Base-by-base conservation (phyloP, 1,140 invertebrate genomes). In the Polypedilum vanderplanki region DNA sequence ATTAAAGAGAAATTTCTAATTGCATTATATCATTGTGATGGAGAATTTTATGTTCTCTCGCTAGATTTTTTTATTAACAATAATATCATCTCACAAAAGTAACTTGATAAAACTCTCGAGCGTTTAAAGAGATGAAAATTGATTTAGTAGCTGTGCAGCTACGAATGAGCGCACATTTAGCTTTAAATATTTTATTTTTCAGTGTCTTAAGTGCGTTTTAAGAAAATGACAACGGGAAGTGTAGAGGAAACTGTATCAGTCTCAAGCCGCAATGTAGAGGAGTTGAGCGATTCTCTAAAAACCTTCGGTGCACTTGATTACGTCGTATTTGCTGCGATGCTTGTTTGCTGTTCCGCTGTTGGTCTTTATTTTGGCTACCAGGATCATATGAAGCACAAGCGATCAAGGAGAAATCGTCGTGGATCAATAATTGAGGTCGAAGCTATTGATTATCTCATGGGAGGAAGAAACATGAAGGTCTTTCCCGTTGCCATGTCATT, bases 401-500 rank as follows among this genome's bases (percentile, higher is more conserved):
- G 87, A 75, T 87, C 86, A 33, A 87, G 87, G 0, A 87, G 89
- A 74, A 22, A 70, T 20, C 65, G 65, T 20, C 65, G 65, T 20
- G 65, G 65, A 18, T 70, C 65, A 80, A 86, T 10, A 1, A 78
- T 8, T 10, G 80, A 81, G 57, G 81, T 80, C 7, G 80, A 81
- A 73, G 81, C 80, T 74, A 80, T 81, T 20, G 92, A 95, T 77
- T 96, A 95, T 80, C 83, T 97, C 18, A 88, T 96, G 77, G 94
- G 92, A 0, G 93, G 92, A 7, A 86, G 91, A 76, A 90, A 90
- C 76, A 93, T 97, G 93, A 87, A 87, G 73, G 85, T 91, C 7
- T 86, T 93, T 77, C 92, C 93, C 0, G 88, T 95, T 12, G 88
- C 90, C 76, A 87, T 94, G 84, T 94, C 92, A 9, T 83, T 95